These are phyloP conservation scores for Daboia siamensis DNA, from an alignment of 2,113 vertebrate species.

Conservation along the genomic window DNA sequence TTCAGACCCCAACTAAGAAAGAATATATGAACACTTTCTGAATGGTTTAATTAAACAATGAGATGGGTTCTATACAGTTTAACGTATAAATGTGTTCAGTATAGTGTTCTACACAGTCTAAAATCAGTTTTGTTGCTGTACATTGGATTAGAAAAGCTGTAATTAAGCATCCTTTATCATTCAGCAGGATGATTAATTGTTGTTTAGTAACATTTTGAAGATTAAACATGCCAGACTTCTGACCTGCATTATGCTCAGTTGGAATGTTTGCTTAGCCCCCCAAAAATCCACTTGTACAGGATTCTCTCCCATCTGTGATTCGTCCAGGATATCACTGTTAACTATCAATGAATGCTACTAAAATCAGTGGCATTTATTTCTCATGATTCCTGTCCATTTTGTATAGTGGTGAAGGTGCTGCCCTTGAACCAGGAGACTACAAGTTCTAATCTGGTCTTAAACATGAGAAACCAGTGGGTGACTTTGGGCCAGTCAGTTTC, in stretches of 20 bases:
- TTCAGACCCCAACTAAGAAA: background rate
- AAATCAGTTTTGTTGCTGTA: background rate
- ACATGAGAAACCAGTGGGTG: background rate
- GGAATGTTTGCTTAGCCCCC: background rate
- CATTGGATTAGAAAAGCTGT: background rate
- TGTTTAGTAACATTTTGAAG: background rate
- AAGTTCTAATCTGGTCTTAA: background rate
- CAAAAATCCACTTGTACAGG: background rate
- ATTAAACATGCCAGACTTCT: background rate
- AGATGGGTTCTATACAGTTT: background rate
- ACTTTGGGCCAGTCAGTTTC: background rate
- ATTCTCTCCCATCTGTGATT: background rate
- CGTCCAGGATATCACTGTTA: background rate
- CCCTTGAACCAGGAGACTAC: background rate
- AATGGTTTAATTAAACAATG: background rate
- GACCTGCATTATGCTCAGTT: background rate
- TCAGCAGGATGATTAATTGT: background rate
- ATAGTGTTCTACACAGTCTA: background rate
- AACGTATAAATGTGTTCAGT: background rate
- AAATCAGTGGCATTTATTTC: background rate
- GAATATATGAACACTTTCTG: background rate
- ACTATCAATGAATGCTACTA: background rate
- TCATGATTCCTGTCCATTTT: background rate
- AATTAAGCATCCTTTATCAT: background rate
- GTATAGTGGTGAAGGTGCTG: background rate